Evolutionary conservation across 2,113 vertebrate species (phyloP), one percentile per base, ranked within the genome.

Genomic region (Pteronura brasiliensis): DNA sequence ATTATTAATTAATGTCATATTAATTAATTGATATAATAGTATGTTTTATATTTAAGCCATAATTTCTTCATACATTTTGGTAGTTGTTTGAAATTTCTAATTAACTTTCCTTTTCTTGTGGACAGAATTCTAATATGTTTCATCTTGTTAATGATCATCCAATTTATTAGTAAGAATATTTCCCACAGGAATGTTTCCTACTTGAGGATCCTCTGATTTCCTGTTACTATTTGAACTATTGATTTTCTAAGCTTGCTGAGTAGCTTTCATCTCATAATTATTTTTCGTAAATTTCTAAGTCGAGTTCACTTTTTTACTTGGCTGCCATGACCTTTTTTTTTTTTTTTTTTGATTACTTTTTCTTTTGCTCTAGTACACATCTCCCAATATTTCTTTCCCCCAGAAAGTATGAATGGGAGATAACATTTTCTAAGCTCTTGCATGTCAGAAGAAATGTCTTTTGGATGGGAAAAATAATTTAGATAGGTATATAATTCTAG

Each of bases 231-330:
- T 65, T 36, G 25, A 20, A 69, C 15, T 79, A 61, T 17, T 61
- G 57, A 81, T 79, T 97, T 84, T 74, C 67, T 90, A 72, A 74
- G 17, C 25, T 47, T 85, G 7, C 42, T 63, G 47, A 65, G 52
- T 9, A 82, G 29, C 17, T 93, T 69, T 65, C 9, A 81, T n/a
- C 9, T 55, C 57, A 77, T 72, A 92, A 92, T 90, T 69, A 87
- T 76, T 92, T 97, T 94, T 95, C n/a, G 71, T 42, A 81, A 71
- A 84, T 85, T 97, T 95, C 39, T 81, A 93, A 80, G 57, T 96
- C n/a, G 85, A 95, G n/a, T 95, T 85, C 21, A 42, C 20, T 80
- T 42, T 93, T 71, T 71, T 80, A 44, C n/a, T 84, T 84, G 49
- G 31, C 6, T 96, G 34, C 20, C 63, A 49, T 59, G 21, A 85